A percentile compares a stretch with the other conserved stretches of the same genome.
Conservation (phyloP, 2,888 invertebrate species). For the Leucozona laternaria region DNA sequence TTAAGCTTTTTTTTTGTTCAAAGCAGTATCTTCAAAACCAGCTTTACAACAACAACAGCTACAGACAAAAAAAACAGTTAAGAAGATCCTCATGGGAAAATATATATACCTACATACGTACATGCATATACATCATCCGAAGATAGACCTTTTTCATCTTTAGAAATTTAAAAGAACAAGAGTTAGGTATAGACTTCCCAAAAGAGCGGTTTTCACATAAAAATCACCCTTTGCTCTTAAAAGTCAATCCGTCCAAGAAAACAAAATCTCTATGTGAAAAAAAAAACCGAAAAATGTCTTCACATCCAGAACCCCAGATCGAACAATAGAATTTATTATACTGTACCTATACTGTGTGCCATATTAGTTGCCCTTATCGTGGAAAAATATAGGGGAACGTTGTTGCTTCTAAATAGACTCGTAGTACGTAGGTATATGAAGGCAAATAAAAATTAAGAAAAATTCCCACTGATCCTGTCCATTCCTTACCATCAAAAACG, state of each 20-base stretch:
- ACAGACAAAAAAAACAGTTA: background rate
- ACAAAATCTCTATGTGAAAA: constrained; percentile 25
- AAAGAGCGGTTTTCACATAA: background rate
- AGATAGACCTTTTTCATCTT: background rate
- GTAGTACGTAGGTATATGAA: background rate
- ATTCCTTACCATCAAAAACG: constrained; percentile 47
- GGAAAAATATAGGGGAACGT: constrained; percentile 19
- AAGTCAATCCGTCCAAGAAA: constrained; percentile 31
- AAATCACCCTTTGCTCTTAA: constrained; percentile 26
- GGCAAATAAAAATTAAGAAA: constrained; percentile 13
- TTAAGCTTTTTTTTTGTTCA: background rate
- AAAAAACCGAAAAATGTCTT: constrained; percentile 43
- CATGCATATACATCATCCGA: background rate
- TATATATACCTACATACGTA: background rate
- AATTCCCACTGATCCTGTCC: constrained; percentile 66
- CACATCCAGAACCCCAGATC: constrained; percentile 11
- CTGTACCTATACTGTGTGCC: constrained; percentile 9
- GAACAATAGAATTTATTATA: constrained; percentile 49
- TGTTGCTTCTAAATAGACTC: background rate
- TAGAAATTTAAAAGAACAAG: background rate
- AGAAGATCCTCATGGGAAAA: constrained; percentile 39
- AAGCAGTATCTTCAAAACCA: background rate
- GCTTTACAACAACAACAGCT: background rate
- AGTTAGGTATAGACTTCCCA: background rate
- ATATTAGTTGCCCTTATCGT: constrained; percentile 11